Conservation (phyloP, 30 jellyfish, hydroid and myxozoan genomes). For the Hydractinia symbiolongicarpus region DNA sequence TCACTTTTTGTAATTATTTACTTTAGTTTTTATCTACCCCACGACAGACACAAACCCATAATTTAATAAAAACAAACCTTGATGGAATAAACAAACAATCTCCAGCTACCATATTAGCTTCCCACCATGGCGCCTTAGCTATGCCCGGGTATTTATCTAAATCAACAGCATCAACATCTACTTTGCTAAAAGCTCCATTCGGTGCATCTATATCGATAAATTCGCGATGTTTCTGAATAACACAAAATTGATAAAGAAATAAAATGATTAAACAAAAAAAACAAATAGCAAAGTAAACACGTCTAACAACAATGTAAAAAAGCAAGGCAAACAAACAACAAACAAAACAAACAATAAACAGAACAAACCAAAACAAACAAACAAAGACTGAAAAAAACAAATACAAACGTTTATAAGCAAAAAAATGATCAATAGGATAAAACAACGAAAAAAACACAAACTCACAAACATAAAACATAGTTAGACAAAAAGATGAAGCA, state of each 20-base stretch:
- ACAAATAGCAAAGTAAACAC: not conserved
- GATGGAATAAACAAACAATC: constrained; percentile 78
- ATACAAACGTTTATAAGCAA: too few relatives aligned
- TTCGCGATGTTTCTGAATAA: constrained; percentile 39
- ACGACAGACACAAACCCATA: not conserved
- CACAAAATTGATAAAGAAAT: not conserved
- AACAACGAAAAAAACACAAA: too few relatives aligned
- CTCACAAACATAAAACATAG: not conserved
- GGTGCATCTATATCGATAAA: constrained; percentile 46
- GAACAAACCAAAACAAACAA: too few relatives aligned
- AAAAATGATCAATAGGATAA: too few relatives aligned
- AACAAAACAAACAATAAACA: too few relatives aligned
- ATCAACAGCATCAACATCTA: constrained; percentile 83
- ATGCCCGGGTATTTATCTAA: constrained; percentile 59
- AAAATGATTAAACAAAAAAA: too few relatives aligned
- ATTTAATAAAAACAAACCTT: constrained; percentile 19
- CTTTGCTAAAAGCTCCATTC: constrained; percentile 58
- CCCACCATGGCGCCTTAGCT: constrained; percentile 84
- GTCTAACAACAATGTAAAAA: not conserved
- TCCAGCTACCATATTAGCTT: constrained; percentile 83
- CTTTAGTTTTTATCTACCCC: too few relatives aligned
- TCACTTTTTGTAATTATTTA: too few relatives aligned
- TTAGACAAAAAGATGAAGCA: not conserved
- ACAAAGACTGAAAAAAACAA: too few relatives aligned
- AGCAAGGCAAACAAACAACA: too few relatives aligned